A percentile compares a stretch with the other conserved stretches of the same genome.
Conservation (phyloP, 2,797 vertebrate genomes). For the Pangasius mekongensis region DNA sequence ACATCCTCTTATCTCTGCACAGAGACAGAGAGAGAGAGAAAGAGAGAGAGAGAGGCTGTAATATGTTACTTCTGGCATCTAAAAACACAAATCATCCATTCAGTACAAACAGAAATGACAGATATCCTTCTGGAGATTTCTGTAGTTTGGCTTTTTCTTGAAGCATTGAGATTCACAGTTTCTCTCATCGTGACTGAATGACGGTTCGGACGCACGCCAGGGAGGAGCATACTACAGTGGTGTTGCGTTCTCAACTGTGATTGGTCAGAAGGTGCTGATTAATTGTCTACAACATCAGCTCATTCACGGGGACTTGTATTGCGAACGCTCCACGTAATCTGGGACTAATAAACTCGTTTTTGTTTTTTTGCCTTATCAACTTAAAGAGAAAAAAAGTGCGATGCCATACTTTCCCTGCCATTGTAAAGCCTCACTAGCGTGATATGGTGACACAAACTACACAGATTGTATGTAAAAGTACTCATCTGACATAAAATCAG, state of each 20-base stretch:
- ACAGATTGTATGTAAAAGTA: background rate
- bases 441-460: background rate
- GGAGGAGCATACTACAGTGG: too few relatives aligned
- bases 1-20: slow-evolving; percentile 17
- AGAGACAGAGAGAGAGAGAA: background rate
- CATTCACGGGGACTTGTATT: background rate
- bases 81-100: background rate
- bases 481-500: background rate
- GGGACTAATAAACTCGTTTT: too few relatives aligned
- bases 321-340: background rate
- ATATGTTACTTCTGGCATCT: background rate
- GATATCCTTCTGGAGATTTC: background rate
- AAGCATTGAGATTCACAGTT: background rate
- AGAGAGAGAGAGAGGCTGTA: background rate
- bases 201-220: too few relatives aligned
- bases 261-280: too few relatives aligned
- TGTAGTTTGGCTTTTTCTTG: background rate
- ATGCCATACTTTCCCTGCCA: background rate
- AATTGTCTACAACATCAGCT: background rate
- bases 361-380: too few relatives aligned
- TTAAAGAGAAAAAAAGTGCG: too few relatives aligned
- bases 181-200: background rate
- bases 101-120: background rate
- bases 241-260: background rate
- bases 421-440: too few relatives aligned